These are phyloP conservation scores for Apamea epomidion DNA, from an alignment of 2,888 invertebrate species.

Conservation along the genomic window DNA sequence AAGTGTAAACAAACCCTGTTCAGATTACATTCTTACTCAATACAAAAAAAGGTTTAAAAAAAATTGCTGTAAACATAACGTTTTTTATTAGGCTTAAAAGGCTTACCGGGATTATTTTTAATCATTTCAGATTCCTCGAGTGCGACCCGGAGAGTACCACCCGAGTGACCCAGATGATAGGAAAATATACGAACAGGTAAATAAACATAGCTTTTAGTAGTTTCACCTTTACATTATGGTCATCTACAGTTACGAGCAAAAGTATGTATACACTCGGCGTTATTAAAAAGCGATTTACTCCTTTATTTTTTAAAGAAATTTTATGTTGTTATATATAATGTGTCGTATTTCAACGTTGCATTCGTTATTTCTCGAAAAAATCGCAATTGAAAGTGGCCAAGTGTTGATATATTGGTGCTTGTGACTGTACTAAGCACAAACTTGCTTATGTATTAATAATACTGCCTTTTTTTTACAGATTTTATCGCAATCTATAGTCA, in stretches of 20 bases:
- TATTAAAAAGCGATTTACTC: too few species aligned
- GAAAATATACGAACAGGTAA: conserved; percentile 92
- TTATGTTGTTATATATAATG: too few species aligned
- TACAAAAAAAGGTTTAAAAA: too few species aligned
- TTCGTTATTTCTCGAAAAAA: too few species aligned
- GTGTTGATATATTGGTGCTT: too few species aligned
- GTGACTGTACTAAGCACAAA: neutral
- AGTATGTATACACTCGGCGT: too few species aligned
- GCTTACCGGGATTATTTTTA: neutral
- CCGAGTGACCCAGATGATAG: conserved; percentile 91
- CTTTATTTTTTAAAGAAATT: too few species aligned
- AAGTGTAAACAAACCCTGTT: neutral
- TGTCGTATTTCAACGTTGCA: too few species aligned
- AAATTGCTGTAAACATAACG: too few species aligned
- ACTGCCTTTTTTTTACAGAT: conserved; percentile 90
- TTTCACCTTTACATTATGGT: neutral
- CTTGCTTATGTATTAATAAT: neutral
- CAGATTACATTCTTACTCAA: neutral
- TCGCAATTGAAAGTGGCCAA: too few species aligned
- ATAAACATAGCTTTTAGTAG: neutral
- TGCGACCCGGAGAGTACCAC: conserved; percentile 84
- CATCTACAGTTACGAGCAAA: too few species aligned
- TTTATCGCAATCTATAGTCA: conserved; percentile 97
- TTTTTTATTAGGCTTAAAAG: neutral
- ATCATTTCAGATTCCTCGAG: conserved; percentile 83